Conservation (phyloP, 2,113 vertebrate genomes). For the Pogonocichla stellata region DNA sequence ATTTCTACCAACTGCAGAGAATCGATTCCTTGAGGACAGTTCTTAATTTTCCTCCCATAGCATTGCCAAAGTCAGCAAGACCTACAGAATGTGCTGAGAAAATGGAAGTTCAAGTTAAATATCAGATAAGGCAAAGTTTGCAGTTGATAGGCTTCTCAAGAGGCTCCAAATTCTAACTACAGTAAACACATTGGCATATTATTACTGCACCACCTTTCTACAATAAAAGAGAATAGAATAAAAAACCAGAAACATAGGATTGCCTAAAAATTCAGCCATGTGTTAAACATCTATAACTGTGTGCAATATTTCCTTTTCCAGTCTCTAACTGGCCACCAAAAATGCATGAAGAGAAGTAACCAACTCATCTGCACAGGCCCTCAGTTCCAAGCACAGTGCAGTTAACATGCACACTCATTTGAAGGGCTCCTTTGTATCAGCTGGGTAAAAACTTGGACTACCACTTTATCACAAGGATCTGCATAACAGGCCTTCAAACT, state of each 20-base stretch:
- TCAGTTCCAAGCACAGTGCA: not conserved
- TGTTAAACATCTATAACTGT: fast-evolving
- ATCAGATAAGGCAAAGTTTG: not conserved
- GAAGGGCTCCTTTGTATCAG: not conserved
- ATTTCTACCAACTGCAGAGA: not conserved
- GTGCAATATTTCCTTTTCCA: not conserved
- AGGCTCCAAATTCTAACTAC: not conserved
- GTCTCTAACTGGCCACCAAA: not conserved
- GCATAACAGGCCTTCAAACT: not conserved
- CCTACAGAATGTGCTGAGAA: not conserved
- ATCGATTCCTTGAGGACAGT: not conserved
- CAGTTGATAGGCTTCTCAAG: not conserved
- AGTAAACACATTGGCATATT: not conserved
- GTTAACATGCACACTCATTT: not conserved
- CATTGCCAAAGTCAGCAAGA: not conserved
- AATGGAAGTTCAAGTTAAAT: not conserved
- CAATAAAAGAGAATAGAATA: not conserved
- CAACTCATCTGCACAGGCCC: not conserved
- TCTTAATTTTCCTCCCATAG: not conserved
- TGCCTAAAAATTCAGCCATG: not conserved
- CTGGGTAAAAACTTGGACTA: not conserved
- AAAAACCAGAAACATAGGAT: not conserved
- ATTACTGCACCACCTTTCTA: not conserved
- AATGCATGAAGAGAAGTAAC: not conserved
- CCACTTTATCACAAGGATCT: not conserved